Evolutionary conservation across 2,888 invertebrate species (phyloP).

Genomic region (Apotomis turbidana): DNA sequence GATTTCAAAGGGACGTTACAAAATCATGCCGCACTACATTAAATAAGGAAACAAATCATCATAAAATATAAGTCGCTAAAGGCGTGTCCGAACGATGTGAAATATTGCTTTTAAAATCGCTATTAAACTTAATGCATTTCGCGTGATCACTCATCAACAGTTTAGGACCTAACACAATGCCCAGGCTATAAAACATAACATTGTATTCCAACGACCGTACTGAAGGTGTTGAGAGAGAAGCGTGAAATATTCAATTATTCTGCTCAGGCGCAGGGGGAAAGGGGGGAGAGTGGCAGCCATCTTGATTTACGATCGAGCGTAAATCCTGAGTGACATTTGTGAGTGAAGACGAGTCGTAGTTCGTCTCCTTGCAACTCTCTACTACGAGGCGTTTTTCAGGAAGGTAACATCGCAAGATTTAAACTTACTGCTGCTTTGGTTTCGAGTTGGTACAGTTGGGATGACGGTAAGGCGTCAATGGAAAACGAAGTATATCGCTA

Average conservation of each 20-base stretch:
- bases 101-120: slow-evolving; percentile 81
- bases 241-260: slow-evolving; percentile 83
- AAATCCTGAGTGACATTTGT: slow-evolving; percentile 82
- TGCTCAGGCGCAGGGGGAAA: slow-evolving; percentile 72
- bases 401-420: slow-evolving; percentile 59
- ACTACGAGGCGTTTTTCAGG: slow-evolving; percentile 70
- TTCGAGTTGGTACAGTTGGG: slow-evolving; percentile 45
- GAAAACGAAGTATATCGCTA: slow-evolving; percentile 46
- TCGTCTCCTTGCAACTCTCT: slow-evolving; percentile 53
- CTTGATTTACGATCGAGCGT: slow-evolving; percentile 81
- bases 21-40: slow-evolving; percentile 54
- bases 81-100: slow-evolving; percentile 76
- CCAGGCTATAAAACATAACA: slow-evolving; percentile 76
- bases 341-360: slow-evolving; percentile 68
- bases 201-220: slow-evolving; percentile 72
- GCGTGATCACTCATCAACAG: slow-evolving; percentile 81
- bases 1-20: slow-evolving; percentile 59
- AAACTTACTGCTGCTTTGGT: slow-evolving; percentile 52
- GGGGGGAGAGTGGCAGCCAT: slow-evolving; percentile 70
- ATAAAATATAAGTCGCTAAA: slow-evolving; percentile 77
- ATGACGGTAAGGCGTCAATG: slow-evolving; percentile 52
- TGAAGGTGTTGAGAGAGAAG: slow-evolving; percentile 80
- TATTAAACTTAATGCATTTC: slow-evolving; percentile 79
- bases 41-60: slow-evolving; percentile 81
- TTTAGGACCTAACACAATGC: slow-evolving; percentile 82